Base-by-base conservation (phyloP, 2,113 vertebrate genomes). In the Orthonyx spaldingii region DNA sequence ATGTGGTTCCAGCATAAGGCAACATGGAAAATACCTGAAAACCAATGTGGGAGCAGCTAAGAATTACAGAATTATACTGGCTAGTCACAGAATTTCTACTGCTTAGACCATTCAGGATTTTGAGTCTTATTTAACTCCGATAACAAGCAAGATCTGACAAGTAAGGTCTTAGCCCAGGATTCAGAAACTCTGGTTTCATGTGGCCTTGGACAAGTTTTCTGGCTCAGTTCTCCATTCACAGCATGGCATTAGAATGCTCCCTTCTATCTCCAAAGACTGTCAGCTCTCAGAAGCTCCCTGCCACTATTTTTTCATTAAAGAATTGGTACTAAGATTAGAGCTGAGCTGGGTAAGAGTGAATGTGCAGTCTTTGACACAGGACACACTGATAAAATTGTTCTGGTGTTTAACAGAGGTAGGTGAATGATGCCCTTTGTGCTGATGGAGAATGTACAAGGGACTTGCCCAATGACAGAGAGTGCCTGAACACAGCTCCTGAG, bases 401-500 rank as follows among this genome's bases (percentile, higher is more conserved):
- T 65, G 70, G 17, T 72, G 19, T 75, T 55, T 35, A 89, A 57
- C 78, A 91, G 93, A 94, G 75, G 95, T 93, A 96, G 91, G 78
- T 90, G 76, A 91, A 63, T 13, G 28, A 56, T 52, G 72, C 41
- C 64, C 60, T 85, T 89, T 82, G 61, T 61, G 47, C 64, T 61
- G 20, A 46, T 72, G 70, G 23, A 74, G 30, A 32, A 79, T 32
- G 69, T 17, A 47, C 30, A 50, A 74, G 35, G 74, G 78, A 72
- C 57, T 72, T 80, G 70, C n/a, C n/a, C n/a, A n/a, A n/a, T n/a
- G n/a, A n/a, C n/a, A n/a, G n/a, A n/a, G n/a, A n/a, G n/a, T n/a
- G n/a, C n/a, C n/a, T n/a, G n/a, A n/a, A n/a, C 60, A 77, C 59
- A 77, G 64, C 56, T 93, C 55, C 78, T 37, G 63, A 78, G 55